These are phyloP conservation scores for Mus musculus DNA, from an alignment of 2,113 vertebrate species.

Conservation along the genomic window DNA sequence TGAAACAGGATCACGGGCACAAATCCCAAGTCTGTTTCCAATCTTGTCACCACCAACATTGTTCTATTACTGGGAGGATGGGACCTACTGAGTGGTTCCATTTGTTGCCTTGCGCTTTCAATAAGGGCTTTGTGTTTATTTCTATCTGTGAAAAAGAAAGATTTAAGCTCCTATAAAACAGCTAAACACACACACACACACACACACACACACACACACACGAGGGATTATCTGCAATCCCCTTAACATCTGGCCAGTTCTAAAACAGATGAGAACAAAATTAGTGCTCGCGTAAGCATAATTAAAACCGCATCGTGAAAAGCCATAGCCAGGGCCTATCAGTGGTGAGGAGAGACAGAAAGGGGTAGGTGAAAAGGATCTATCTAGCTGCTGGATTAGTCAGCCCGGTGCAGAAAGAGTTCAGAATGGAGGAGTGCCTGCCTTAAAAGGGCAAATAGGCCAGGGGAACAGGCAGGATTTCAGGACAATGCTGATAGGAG, in stretches of 20 bases:
- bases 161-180: slow-evolving; percentile 52
- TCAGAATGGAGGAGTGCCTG: background rate
- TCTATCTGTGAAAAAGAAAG: slow-evolving; percentile 65
- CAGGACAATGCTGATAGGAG: background rate
- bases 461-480: background rate
- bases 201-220: no score
- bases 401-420: slow-evolving; percentile 8
- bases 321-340: background rate
- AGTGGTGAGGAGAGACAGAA: slow-evolving; percentile 27
- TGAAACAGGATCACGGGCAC: slow-evolving; percentile 62
- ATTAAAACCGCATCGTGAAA: slow-evolving; percentile 48
- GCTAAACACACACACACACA: slow-evolving; percentile 41
- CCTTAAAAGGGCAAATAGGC: slow-evolving; percentile 8
- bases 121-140: slow-evolving; percentile 66
- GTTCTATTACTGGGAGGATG: slow-evolving; percentile 56
- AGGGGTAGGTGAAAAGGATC: background rate
- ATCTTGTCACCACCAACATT: slow-evolving; percentile 67
- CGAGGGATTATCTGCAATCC: slow-evolving; percentile 60
- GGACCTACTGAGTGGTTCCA: slow-evolving; percentile 54
- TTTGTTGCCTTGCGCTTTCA: slow-evolving; percentile 75
- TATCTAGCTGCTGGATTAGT: background rate
- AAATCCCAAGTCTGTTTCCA: slow-evolving; percentile 65
- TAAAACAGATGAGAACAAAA: slow-evolving; percentile 55
- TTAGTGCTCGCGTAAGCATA: background rate
- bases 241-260: slow-evolving; percentile 62